Conservation (phyloP, 2,113 vertebrate species). For the Cynoglossus semilaevis region DNA sequence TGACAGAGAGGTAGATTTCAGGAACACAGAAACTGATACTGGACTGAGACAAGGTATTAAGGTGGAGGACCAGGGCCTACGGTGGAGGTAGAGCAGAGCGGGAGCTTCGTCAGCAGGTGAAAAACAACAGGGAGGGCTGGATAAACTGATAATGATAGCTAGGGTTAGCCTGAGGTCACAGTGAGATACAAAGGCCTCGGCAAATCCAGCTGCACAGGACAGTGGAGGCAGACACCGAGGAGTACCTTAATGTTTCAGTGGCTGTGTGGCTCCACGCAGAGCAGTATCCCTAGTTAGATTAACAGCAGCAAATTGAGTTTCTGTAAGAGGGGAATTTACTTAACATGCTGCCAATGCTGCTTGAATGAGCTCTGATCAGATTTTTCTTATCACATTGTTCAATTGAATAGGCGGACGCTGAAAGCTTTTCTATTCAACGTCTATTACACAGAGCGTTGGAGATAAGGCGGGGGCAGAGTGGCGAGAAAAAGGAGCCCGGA, state of each 20-base stretch:
- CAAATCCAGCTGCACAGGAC: slow-evolving; percentile 32
- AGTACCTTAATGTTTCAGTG: slow-evolving; percentile 37
- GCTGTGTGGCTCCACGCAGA: slow-evolving; percentile 47
- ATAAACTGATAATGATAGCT: slow-evolving; percentile 44
- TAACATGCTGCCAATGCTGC: slow-evolving; percentile 66
- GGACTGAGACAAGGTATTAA: slow-evolving; percentile 48
- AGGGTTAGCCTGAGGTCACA: slow-evolving; percentile 41
- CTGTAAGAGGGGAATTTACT: slow-evolving; percentile 71
- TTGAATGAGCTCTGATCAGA: slow-evolving; percentile 68
- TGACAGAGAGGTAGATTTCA: slow-evolving; percentile 41
- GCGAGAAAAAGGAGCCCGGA: slow-evolving; percentile 38
- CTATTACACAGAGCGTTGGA: slow-evolving; percentile 48
- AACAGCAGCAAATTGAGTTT: slow-evolving; percentile 71
- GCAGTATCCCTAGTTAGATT: slow-evolving; percentile 63
- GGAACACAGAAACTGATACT: slow-evolving; percentile 34
- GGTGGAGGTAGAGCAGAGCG: slow-evolving; percentile 28
- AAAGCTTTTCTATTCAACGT: slow-evolving; percentile 70
- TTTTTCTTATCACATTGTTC: slow-evolving; percentile 71
- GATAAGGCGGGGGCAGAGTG: slow-evolving; percentile 60
- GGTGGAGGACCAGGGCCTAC: slow-evolving; percentile 21
- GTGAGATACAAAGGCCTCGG: slow-evolving; percentile 18
- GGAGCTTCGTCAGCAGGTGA: slow-evolving; percentile 61
- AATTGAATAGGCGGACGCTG: slow-evolving; percentile 66
- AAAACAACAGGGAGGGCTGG: slow-evolving; percentile 49
- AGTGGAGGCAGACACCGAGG: slow-evolving; percentile 23